Evolutionary conservation across 2,797 vertebrate genomes (phyloP), one percentile per base, ranked within the genome.

Genomic region (Rachycentron canadum): DNA sequence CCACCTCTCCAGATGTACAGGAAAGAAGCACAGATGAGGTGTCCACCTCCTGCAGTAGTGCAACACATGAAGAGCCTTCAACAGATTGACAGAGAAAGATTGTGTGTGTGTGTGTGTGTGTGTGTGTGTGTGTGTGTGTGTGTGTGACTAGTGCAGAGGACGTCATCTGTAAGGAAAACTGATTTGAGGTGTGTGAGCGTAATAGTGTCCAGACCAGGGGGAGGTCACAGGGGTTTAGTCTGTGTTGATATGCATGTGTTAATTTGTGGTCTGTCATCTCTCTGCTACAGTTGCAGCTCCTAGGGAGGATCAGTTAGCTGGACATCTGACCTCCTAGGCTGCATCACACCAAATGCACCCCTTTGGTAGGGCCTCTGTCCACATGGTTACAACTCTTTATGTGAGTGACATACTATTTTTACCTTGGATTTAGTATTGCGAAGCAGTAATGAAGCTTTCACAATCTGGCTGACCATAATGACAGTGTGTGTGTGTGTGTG

Each of bases 261-360:
- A 85, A 87, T 82, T 79, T 66, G 86, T 60, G 40, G 76, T 62
- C 86, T 92, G 86, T 93, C 92, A 91, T 79, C 86, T 82, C 62
- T 52, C 38, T 41, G 86, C 86, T 94, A 74, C 66, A 36, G 87
- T 95, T 95, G 86, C 94, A 89, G 73, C 88, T 88, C 91, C 90
- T 58, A 66, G 88, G 85, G 89, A 70, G 90, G 93, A 92, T 93
- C 88, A 52, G 80, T 92, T 94, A 57, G 77, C 87, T 70, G 82
- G 82, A 78, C 81, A 88, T 78, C 65, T 73, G 80, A 77, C 83
- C 86, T 84, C 75, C 68, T 34, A 53, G 11, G 63, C 30, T 75
- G 76, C 80, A 84, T 83, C 76, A 88, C 64, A 79, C 65, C 79
- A 67, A 79, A 72, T 17, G 50, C 8, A 58, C 76, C 68, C 67